Evolutionary conservation across 2,797 vertebrate genomes (phyloP).

Genomic region (Poeciliopsis presidionis): DNA sequence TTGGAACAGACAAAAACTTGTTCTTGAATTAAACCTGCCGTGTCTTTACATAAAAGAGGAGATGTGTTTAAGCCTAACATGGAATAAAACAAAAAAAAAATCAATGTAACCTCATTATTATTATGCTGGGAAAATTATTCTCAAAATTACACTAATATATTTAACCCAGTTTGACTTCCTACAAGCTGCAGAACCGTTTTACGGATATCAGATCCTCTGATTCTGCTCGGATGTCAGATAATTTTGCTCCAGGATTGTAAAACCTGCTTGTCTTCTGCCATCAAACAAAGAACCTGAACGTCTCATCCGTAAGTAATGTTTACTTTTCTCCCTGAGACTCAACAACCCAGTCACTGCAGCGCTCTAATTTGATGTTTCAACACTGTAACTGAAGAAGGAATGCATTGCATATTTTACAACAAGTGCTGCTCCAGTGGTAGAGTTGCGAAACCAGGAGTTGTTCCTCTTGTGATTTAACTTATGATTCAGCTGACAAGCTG

Average conservation of each 20-base stretch:
- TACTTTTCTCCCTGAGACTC: conserved; percentile 4
- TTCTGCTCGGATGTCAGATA: neutral
- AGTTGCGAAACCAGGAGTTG: conserved; percentile 33
- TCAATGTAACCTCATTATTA: neutral
- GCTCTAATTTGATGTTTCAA: conserved; percentile 3
- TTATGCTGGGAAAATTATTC: neutral
- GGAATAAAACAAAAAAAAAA: neutral
- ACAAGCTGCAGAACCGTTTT: neutral
- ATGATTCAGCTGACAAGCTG: conserved; percentile 28
- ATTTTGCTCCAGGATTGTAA: neutral
- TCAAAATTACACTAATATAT: neutral
- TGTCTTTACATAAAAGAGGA: neutral
- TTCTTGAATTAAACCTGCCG: neutral
- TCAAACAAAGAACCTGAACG: neutral
- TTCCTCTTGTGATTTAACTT: conserved; percentile 29
- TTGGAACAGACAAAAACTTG: neutral
- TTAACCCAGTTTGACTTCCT: neutral
- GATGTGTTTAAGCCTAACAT: neutral
- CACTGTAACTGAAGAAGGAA: neutral
- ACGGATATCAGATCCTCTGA: neutral
- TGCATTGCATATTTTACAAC: neutral
- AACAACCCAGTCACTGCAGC: neutral
- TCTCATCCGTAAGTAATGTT: conserved; percentile 7
- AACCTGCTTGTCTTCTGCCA: neutral
- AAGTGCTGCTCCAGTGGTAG: conserved; percentile 7